Percentiles rank a stretch among this genome's conserved stretches.
Evolutionary conservation across 2,797 vertebrate genomes (phyloP).

Genomic region (Sebastes ruberrimus): DNA sequence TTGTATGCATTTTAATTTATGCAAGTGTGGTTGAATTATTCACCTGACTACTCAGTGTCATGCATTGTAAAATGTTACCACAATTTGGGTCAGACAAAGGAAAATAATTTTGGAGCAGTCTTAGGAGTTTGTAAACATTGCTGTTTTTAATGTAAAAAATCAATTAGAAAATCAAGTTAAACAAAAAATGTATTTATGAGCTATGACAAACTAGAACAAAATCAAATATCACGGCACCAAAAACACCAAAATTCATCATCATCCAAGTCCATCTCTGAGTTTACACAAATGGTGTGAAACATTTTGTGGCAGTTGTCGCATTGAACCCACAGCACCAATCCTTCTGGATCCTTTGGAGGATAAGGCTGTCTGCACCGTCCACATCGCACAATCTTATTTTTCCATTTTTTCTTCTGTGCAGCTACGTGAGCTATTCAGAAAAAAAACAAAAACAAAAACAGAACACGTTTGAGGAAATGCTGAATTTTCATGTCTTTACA

Average conservation of each 20-base stretch:
- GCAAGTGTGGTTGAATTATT: background rate
- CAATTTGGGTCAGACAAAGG: background rate
- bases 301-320: background rate
- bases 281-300: background rate
- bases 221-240: background rate
- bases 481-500: background rate
- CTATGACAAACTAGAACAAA: background rate
- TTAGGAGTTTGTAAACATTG: background rate
- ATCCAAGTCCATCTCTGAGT: background rate
- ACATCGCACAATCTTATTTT: background rate
- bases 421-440: too few species aligned
- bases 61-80: background rate
- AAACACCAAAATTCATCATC: background rate
- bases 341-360: background rate
- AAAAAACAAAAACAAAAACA: background rate
- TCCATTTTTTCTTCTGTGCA: background rate
- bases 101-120: background rate
- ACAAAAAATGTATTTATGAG: background rate
- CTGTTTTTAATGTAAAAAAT: background rate
- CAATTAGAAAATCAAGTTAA: background rate
- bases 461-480: background rate
- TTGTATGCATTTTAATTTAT: too few species aligned
- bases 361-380: background rate
- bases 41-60: background rate
- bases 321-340: background rate